Conservation (phyloP, 1,140 invertebrate species). For the Bombus impatiens region DNA sequence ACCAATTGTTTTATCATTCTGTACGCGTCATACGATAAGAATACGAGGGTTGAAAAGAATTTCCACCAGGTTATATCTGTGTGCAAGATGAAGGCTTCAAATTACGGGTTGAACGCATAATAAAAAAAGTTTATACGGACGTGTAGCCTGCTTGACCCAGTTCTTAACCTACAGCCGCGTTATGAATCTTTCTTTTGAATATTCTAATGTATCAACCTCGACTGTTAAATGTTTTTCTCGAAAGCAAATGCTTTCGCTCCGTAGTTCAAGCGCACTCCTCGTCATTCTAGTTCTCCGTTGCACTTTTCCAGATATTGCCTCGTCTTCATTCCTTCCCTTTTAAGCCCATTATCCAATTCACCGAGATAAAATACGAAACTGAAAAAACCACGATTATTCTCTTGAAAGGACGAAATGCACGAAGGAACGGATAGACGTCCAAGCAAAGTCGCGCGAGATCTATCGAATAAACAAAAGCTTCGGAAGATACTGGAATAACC, state of each 20-base stretch:
- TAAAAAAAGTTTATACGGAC: background rate
- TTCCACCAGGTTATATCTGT: background rate
- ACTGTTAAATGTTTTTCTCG: background rate
- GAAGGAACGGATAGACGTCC: background rate
- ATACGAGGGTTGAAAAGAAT: background rate
- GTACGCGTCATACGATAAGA: background rate
- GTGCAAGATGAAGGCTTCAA: background rate
- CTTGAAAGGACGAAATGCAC: background rate
- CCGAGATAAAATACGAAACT: background rate
- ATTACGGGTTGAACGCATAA: background rate
- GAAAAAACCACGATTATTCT: background rate
- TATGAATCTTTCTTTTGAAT: slow-evolving; percentile 15
- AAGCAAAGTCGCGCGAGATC: background rate
- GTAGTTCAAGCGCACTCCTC: background rate
- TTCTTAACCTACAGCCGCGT: background rate
- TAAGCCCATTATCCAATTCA: background rate
- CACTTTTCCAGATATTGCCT: background rate
- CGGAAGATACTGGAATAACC: background rate
- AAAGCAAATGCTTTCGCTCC: background rate
- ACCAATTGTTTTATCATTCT: background rate
- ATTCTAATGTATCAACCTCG: background rate
- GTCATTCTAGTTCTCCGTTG: background rate
- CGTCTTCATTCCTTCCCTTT: too few species aligned
- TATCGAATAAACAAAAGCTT: background rate
- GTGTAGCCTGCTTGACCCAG: background rate